Conservation (phyloP, 2,113 vertebrate species). For the Tonatia bakeri region DNA sequence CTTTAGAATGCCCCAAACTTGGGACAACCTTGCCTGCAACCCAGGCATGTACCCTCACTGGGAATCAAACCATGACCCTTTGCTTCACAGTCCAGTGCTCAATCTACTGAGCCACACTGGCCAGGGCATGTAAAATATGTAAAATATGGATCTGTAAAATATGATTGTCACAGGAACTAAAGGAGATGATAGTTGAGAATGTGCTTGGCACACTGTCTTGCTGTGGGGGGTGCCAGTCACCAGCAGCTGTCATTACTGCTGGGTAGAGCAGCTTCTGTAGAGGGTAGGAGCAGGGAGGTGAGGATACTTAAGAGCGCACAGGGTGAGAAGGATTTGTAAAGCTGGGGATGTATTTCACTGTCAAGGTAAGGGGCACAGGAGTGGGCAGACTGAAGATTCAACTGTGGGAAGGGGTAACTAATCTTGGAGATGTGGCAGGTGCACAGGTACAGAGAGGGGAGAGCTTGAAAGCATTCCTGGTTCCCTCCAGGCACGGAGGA, state of each 20-base stretch:
- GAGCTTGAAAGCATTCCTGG: no score
- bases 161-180: neutral
- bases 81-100: no score
- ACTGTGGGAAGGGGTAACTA: neutral
- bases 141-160: neutral
- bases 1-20: no score
- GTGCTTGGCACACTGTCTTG: neutral
- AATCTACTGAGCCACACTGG: no score
- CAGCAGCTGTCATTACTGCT: neutral
- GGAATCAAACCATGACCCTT: no score
- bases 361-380: accelerated
- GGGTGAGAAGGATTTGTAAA: neutral
- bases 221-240: accelerated
- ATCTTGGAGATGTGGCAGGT: neutral
- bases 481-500: neutral
- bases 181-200: neutral
- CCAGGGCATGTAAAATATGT: no score
- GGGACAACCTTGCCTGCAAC: no score
- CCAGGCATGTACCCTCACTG: no score
- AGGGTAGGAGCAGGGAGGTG: no score
- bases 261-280: neutral
- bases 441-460: neutral
- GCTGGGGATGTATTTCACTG: no score
- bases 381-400: neutral
- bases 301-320: neutral